Evolutionary conservation across 2,113 vertebrate species (phyloP), one percentile per base, ranked within the genome.

Genomic region (Apteryx owenii): DNA sequence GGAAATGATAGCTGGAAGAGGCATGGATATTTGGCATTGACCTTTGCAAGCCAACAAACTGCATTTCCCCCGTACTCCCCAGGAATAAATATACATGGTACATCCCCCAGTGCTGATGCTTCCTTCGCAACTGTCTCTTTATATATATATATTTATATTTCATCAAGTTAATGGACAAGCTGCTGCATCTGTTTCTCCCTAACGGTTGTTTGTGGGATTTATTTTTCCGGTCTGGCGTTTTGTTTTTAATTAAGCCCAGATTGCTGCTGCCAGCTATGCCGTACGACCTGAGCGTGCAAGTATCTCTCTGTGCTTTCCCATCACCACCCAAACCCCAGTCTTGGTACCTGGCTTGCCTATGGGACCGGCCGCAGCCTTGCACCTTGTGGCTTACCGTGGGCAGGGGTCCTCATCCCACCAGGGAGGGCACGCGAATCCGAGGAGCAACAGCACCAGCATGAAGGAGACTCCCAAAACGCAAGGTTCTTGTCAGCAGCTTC

Each of bases 21-120:
- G 26, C 14, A 68, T 61, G 48, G 94, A 91, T 88, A 96, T 90
- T 62, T 88, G 50, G n/a, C 48, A 51, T 61, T 26, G 9, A 80
- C 79, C 64, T 91, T 65, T 60, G 62, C 22, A n/a, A 46, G 60
- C 36, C 61, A 21, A 21, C 20, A 48, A 18, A 22, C 72, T 2
- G 8, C 13, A 44, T 68, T 56, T 66, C 60, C 86, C 54, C 71
- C 56, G 20, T 9, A 68, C 62, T n/a, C 40, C 68, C 54, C 54
- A 18, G 51, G 28, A 58, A 19, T n/a, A 3, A 58, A 50, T 5
- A 4, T 10, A 33, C 9, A 0, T 17, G 10, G 23, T 14, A 3
- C 8, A 40, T 36, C 36, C 61, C 72, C 38, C 56, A 15, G 42
- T 42, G 29, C 70, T 1, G 9, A 25, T 7, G n/a, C 61, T 17